Base-by-base conservation (phyloP, 1,140 invertebrate species). In the Heterodera schachtii region DNA sequence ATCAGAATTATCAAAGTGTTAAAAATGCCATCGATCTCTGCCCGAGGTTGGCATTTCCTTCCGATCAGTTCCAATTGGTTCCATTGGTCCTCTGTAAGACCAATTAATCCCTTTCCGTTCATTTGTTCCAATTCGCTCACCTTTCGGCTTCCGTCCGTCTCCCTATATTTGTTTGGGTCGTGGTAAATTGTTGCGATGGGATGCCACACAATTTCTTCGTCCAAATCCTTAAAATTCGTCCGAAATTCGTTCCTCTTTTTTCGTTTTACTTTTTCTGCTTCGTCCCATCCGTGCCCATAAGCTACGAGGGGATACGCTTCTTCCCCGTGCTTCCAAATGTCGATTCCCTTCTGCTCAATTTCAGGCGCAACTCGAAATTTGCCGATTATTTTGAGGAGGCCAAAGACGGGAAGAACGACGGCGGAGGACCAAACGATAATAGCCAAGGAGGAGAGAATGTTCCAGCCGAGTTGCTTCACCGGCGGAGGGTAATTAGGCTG, bases 311-410 rank as follows among this genome's bases (percentile, higher is more conserved):
- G 92, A 84, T 92, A 92, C 0, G 92, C 92, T 6, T 91, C 90
- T 82, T 92, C 92, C 2, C 91, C 91, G 82, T 92, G 92, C 82
- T 92, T 92, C 7, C 90, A 87, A 13, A 92, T 91, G 85, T 92
- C 92, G 49, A 85, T 57, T 90, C 92, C 92, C 90, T 91, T 90
- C 3, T 90, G 75, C 88, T 93, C 92, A 19, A 91, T 86, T 76
- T 92, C 91, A 44, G 84, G 82, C 7, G 89, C 80, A 6, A 92
- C 91, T 69, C 92, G 84, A 2, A 93, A 88, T 13, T 90, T 82
- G 11, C 88, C 87, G 9, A 90, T 80, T 2, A 88, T 2, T 81
- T 90, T 90, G 13, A 93, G 84, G 0, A 85, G 46, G 1, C 91
- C 90, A 85, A 93, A 93, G 44, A 93, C 83, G 1, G 92, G 66